Conservation (phyloP, 2,888 invertebrate genomes). For the Pyrocoelia pectoralis region DNA sequence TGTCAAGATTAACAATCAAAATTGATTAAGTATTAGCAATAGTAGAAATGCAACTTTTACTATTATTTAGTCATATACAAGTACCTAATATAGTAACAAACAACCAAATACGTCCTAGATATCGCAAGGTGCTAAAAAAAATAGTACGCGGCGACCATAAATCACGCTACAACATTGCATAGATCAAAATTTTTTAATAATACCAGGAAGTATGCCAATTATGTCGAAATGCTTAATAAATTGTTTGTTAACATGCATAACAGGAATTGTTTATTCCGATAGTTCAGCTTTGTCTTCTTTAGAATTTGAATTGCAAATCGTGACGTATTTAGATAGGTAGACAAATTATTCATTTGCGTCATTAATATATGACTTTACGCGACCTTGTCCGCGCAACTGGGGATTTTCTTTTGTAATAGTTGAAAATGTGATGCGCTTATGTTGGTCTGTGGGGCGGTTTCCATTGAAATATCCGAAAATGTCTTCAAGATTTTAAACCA, state of each 20-base stretch:
- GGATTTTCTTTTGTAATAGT: no score
- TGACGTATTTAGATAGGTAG: not conserved
- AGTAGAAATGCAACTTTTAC: not conserved
- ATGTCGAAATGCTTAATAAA: slow-evolving; percentile 10
- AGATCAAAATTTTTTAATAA: slow-evolving; percentile 7
- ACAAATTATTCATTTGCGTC: not conserved
- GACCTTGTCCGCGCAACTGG: not conserved
- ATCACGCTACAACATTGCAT: not conserved
- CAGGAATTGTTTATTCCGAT: slow-evolving; percentile 6
- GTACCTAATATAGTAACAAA: not conserved
- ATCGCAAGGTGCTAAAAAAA: not conserved
- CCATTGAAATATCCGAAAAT: no score
- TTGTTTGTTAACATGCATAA: slow-evolving; percentile 5
- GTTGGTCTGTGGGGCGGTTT: no score
- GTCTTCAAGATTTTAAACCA: no score
- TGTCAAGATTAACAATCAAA: not conserved
- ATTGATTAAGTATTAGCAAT: no score
- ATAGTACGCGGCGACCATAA: not conserved
- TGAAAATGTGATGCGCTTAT: no score
- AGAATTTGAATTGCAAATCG: slow-evolving; percentile 3
- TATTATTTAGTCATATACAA: slow-evolving; percentile 4
- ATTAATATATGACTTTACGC: not conserved
- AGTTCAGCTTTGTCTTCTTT: not conserved
- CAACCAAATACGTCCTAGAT: no score
- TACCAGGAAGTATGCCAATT: slow-evolving; percentile 26